These are phyloP conservation scores for Gobiocypris rarus DNA, from an alignment of 2,113 vertebrate genomes.

Conservation along the genomic window DNA sequence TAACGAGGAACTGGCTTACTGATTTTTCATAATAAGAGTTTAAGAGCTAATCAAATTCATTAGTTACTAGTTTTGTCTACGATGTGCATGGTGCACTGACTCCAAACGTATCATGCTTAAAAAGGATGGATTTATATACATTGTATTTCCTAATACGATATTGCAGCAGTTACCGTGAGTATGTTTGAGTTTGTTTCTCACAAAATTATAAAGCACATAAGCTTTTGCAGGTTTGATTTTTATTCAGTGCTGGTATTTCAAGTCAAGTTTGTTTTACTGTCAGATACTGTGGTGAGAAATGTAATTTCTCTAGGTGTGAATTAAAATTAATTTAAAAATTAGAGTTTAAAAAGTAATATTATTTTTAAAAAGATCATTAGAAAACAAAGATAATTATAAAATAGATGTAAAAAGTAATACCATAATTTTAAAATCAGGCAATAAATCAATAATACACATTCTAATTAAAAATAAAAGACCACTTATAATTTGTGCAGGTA, in stretches of 20 bases:
- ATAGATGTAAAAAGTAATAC: not conserved
- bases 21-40: slow-evolving; percentile 38
- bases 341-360: not conserved
- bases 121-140: not conserved
- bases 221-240: not conserved
- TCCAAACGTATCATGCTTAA: not conserved
- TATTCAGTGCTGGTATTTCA: not conserved
- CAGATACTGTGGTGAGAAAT: not conserved
- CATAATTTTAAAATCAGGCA: not conserved
- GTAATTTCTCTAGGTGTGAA: not conserved
- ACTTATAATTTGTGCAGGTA: no score
- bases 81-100: not conserved
- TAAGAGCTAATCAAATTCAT: not conserved
- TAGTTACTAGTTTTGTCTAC: no score
- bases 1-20: not conserved
- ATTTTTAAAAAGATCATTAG: not conserved
- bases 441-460: no score
- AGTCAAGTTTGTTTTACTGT: not conserved
- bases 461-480: no score
- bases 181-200: not conserved
- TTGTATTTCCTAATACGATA: not conserved
- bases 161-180: not conserved
- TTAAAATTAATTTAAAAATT: not conserved
- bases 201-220: not conserved
- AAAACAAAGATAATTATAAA: not conserved